Base-by-base conservation (phyloP, 2,888 invertebrate genomes). In the Scaptomyza caliginosa region DNA sequence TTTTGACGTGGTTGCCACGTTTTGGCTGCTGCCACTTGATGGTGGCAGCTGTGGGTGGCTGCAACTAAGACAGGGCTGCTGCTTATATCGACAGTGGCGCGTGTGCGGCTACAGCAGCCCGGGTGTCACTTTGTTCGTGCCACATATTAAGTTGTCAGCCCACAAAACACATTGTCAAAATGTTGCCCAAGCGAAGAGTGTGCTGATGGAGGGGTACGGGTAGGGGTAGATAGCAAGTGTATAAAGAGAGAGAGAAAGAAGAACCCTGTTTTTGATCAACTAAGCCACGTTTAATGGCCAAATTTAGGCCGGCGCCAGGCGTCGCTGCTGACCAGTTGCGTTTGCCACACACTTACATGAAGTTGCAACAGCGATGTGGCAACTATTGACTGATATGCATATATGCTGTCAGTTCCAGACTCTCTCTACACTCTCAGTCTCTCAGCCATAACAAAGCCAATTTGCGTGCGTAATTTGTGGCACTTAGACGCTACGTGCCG, bases 391-490 rank as follows among this genome's bases (percentile, higher is more conserved):
- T 69, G 74, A 73, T 73, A 69, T 73, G 74, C 74, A 32, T 32
- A 74, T 63, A 71, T 71, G 60, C 17, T 19, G 6, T 16, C 43
- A 43, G 26, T 42, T 4, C 11, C n/a, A 28, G 24, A n/a, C 17
- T n/a, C 3, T n/a, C 11, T 16, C 16, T 16, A 6, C 24, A 6
- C 8, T 16, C 11, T 19, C 11, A 19, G 38, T 8, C 45, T 19
- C 28, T 32, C 32, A 17, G 57, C 50, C 64, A 60, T 54, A 74
- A 77, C 79, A 86, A 84, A 84, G 84, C 84, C 86, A 86, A 86
- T 88, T 86, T 86, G 84, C 84, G 81, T 88, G 81, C 83, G 85
- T 86, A 81, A 84, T 83, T 87, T 85, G 87, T 67, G 78, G 77
- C 85, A 86, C 84, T 81, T 84, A 71, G 68, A 71, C 64, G 77